These are phyloP conservation scores for Lasiurus borealis DNA, from an alignment of 2,113 vertebrate species.

Conservation along the genomic window DNA sequence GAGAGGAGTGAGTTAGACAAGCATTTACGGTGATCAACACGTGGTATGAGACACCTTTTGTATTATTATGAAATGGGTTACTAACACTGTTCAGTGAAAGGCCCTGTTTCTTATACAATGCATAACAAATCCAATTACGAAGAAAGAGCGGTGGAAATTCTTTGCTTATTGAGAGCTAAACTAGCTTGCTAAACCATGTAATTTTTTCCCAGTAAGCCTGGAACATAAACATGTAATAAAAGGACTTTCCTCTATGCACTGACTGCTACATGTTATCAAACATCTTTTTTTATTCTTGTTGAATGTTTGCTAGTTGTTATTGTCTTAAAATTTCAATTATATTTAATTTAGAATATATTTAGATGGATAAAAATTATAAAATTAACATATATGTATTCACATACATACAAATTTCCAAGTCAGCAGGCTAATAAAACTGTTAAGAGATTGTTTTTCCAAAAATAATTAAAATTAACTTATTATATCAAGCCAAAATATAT, in stretches of 20 bases:
- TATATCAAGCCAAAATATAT: not conserved
- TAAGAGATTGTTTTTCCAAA: conserved; percentile 1
- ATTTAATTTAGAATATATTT: conserved; percentile 28
- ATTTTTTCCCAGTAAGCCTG: conserved; percentile 83
- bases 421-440: not conserved
- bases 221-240: conserved; percentile 76
- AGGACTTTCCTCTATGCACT: conserved; percentile 68
- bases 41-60: conserved; percentile 71
- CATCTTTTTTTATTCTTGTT: conserved; percentile 68
- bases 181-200: conserved; percentile 84
- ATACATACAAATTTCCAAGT: not conserved
- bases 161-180: conserved; percentile 85
- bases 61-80: conserved; percentile 78
- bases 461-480: conserved; percentile 5
- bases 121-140: conserved; percentile 87
- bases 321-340: conserved; percentile 19
- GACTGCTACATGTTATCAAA: conserved; percentile 64
- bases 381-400: not conserved
- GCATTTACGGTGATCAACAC: conserved; percentile 23
- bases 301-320: conserved; percentile 42
- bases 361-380: conserved; percentile 60
- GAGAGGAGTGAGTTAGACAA: conserved; percentile 32
- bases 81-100: conserved; percentile 80
- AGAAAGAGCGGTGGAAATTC: conserved; percentile 81
- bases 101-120: conserved; percentile 83